Base-by-base conservation (phyloP, 2,797 vertebrate genomes). In the Rhinella marina region DNA sequence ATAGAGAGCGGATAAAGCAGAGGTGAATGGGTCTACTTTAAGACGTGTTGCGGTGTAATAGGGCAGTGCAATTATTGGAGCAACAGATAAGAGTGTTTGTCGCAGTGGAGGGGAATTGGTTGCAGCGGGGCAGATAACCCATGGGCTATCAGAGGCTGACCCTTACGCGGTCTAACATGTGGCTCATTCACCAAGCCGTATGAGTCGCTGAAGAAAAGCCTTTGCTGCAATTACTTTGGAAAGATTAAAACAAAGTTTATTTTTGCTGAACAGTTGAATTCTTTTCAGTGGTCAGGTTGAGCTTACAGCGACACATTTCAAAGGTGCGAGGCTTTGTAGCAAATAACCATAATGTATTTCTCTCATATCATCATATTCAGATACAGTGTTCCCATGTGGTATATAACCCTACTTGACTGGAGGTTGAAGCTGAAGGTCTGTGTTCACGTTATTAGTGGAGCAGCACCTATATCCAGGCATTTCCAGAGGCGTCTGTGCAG, bases 41-140 rank as follows among this genome's bases (percentile, higher is more conserved):
- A 84, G 59, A 21, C 23, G 84, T 66, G 41, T 52, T 77, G 19
- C 9, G 17, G 84, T 85, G 73, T 85, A 85, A 85, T 54, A 77
- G 52, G 72, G 23, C 84, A 21, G 84, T 19, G n/a, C 84, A 85
- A 78, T 78, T 85, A 85, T 66, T 78, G 48, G 32, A 85, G 72
- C 84, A 29, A 59, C 73, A 77, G 84, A 85, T 78, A 85, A 85
- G 81, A 66, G 84, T 7, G 59, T 29, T n/a, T 64, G 57, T 78
- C 16, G 41, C 48, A 27, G 29, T 14, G 57, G 54, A 64, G 17
- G 78, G 72, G 83, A 85, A 85, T 85, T 85, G 83, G 83, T 64
- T 76, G 72, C 41, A 13, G 72, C 23, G 23, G 23, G 11, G 17
- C 59, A 77, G 84, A 85, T 85, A 85, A 85, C 84, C 84, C 72